phyloP scores from a whole-genome alignment of 2,888 invertebrate species.

The Apeira syringaria region DNA sequence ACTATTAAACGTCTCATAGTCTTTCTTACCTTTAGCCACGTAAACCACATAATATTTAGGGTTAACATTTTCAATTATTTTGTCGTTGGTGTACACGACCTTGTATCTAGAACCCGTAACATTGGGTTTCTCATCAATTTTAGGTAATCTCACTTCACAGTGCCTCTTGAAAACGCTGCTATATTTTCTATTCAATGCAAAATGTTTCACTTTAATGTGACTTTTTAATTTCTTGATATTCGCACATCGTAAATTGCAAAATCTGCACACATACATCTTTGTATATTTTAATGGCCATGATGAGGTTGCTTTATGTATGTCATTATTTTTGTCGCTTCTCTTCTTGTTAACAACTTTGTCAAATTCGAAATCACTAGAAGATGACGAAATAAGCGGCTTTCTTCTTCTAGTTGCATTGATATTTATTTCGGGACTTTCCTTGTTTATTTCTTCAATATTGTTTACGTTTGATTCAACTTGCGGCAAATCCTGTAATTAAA shows the following conservation, averaged over 20 bases:
- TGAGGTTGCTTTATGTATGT: background rate
- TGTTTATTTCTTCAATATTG: background rate
- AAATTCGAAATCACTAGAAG: conserved; percentile 10
- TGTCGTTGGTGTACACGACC: conserved; percentile 48
- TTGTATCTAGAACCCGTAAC: conserved; percentile 44
- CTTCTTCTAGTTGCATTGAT: conserved; percentile 1
- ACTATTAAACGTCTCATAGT: too few relatives aligned
- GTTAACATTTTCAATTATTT: conserved; percentile 45
- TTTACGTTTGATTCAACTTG: background rate
- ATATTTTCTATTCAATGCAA: conserved; percentile 35
- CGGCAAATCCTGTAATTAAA: conserved; percentile 2
- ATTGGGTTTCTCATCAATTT: conserved; percentile 53
- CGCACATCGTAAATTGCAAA: conserved; percentile 32
- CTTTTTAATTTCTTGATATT: conserved; percentile 8
- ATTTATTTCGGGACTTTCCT: background rate
- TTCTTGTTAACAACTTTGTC: conserved; percentile 1
- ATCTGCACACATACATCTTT: conserved; percentile 6
- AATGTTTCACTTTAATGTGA: conserved; percentile 25
- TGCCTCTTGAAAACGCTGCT: conserved; percentile 38
- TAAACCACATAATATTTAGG: conserved; percentile 49
- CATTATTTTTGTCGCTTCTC: background rate
- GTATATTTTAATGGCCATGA: conserved; percentile 3
- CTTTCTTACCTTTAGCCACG: background rate
- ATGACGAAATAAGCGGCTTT: conserved; percentile 4
- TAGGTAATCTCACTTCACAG: conserved; percentile 51